Evolutionary conservation across 2,797 vertebrate genomes (phyloP).

Genomic region (Sebastes elongatus): DNA sequence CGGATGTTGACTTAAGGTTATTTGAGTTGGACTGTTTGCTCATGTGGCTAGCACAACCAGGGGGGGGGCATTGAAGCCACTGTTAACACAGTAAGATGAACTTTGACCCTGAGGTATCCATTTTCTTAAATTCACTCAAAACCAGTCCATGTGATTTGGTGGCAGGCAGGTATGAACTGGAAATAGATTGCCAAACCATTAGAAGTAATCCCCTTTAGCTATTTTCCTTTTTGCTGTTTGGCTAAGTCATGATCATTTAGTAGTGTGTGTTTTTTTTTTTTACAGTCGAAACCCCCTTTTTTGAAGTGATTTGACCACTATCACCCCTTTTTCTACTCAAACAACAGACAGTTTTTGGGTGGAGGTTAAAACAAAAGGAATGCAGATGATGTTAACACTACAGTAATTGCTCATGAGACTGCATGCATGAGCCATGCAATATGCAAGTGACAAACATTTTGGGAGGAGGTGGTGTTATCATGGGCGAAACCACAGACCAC

Average conservation of each 20-base stretch:
- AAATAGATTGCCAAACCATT: neutral
- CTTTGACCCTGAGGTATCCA: constrained; percentile 79
- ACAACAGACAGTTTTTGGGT: neutral
- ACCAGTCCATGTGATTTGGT: neutral
- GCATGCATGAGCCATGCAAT: neutral
- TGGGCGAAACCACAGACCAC: constrained; percentile 65
- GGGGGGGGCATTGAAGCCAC: constrained; percentile 26
- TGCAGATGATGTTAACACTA: neutral
- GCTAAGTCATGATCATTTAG: neutral
- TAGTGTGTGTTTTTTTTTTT: neutral
- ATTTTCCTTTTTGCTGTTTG: neutral
- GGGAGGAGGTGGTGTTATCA: constrained; percentile 65
- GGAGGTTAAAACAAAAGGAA: neutral
- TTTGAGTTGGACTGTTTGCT: constrained; percentile 28
- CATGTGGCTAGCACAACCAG: constrained; percentile 45
- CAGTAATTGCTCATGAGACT: neutral
- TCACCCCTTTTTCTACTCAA: neutral
- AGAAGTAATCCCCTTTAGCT: neutral
- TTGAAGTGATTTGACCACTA: neutral
- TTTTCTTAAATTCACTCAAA: constrained; percentile 67
- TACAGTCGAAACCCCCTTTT: neutral
- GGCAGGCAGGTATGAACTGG: neutral
- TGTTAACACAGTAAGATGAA: constrained; percentile 63
- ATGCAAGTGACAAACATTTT: constrained; percentile 6
- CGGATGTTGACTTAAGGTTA: no score